Conservation (phyloP, 2,888 invertebrate genomes). For the Atethmia centrago region DNA sequence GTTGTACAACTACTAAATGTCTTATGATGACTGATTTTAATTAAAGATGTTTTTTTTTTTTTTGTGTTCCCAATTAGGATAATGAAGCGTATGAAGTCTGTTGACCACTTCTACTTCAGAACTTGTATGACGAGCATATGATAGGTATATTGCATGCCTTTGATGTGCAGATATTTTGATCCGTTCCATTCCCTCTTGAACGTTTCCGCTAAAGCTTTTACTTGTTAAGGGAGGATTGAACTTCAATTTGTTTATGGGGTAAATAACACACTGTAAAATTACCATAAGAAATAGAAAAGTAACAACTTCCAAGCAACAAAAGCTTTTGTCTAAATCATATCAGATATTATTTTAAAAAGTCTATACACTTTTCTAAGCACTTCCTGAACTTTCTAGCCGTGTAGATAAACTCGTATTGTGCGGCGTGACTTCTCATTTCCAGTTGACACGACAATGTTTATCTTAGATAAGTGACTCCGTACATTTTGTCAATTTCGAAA, state of each 20-base stretch:
- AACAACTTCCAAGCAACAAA: not conserved
- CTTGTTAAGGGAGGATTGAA: not conserved
- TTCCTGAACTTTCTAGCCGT: conserved; percentile 66
- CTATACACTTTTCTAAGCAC: conserved; percentile 49
- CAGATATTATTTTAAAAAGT: conserved; percentile 38
- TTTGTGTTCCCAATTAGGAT: not conserved
- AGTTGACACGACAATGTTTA: conserved; percentile 61
- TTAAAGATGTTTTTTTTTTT: conserved; percentile 6
- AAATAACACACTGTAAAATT: not conserved
- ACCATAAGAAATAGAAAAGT: not conserved
- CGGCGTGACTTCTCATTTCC: conserved; percentile 60
- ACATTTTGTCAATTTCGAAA: conserved; percentile 48
- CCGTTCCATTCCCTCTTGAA: too few relatives aligned
- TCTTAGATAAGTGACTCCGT: conserved; percentile 55
- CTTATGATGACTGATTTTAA: conserved; percentile 27
- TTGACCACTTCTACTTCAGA: not conserved
- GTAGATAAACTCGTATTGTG: conserved; percentile 58
- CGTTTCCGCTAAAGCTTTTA: not conserved
- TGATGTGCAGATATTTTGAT: not conserved
- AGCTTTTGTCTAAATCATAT: conserved; percentile 5
- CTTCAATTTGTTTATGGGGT: not conserved
- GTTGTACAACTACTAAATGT: conserved; percentile 11
- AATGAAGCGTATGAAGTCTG: not conserved
- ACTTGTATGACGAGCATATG: too few relatives aligned
- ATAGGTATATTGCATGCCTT: not conserved